Percentiles rank a stretch among this genome's conserved stretches.
Conservation (phyloP, 2,888 invertebrate species). For the Digitonthophagus gazella region DNA sequence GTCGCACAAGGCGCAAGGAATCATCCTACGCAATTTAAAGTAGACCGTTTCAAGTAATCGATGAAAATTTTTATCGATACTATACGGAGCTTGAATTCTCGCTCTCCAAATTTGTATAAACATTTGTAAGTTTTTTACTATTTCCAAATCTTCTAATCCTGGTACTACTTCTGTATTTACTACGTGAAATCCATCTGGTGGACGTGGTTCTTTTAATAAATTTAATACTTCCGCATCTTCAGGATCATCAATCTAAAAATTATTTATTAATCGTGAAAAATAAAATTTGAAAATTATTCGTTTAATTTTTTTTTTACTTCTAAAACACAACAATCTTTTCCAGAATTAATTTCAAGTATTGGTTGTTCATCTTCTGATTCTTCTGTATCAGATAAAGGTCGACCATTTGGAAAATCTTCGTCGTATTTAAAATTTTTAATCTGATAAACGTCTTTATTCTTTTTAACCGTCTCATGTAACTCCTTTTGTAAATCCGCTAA, state of each 20-base stretch:
- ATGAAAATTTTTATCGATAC: slow-evolving; percentile 54
- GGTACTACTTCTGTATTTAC: slow-evolving; percentile 77
- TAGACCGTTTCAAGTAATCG: slow-evolving; percentile 72
- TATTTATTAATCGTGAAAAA: slow-evolving; percentile 16
- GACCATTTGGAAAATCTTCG: slow-evolving; percentile 40
- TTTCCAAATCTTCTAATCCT: slow-evolving; percentile 66
- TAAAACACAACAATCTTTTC: slow-evolving; percentile 77
- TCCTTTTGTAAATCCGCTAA: slow-evolving; percentile 68
- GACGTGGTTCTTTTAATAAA: slow-evolving; percentile 69
- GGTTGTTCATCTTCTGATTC: slow-evolving; percentile 68
- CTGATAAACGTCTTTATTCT: slow-evolving; percentile 70
- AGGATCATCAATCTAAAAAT: slow-evolving; percentile 70
- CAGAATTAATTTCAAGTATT: slow-evolving; percentile 69
- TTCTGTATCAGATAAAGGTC: slow-evolving; percentile 58
- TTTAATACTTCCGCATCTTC: slow-evolving; percentile 77
- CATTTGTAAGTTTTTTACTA: slow-evolving; percentile 74
- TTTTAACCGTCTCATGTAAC: slow-evolving; percentile 67
- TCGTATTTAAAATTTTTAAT: slow-evolving; percentile 48
- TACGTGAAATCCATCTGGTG: slow-evolving; percentile 75
- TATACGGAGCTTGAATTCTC: slow-evolving; percentile 56
- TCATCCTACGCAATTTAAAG: slow-evolving; percentile 85
- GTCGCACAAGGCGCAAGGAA: slow-evolving; percentile 82
- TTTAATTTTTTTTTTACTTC: slow-evolving; percentile 55
- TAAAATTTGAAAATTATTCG: not conserved
- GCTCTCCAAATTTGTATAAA: slow-evolving; percentile 80